Percentiles rank a stretch among this genome's conserved stretches.
Evolutionary conservation across 1,140 invertebrate species (phyloP).

Genomic region (Drosophila auraria): DNA sequence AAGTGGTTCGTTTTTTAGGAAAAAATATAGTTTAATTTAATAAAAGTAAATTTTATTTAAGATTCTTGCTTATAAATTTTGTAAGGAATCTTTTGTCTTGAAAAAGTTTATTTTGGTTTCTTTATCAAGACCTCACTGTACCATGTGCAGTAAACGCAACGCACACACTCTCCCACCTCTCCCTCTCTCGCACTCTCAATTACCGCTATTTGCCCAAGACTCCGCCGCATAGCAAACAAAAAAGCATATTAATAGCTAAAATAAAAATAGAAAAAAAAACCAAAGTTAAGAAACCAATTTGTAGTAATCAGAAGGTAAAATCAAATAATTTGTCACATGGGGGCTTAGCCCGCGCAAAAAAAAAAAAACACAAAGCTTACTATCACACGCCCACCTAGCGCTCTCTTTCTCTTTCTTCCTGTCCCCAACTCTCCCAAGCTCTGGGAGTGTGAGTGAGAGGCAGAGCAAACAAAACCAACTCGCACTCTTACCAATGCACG

Average conservation of each 20-base stretch:
- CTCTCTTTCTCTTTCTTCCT: constrained; percentile 26
- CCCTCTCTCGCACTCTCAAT: constrained; percentile 8
- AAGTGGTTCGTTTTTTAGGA: no score
- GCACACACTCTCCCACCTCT: background rate
- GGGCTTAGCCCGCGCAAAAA: constrained; percentile 42
- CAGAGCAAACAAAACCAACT: constrained; percentile 65
- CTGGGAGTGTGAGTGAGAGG: constrained; percentile 34
- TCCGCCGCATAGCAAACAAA: constrained; percentile 40
- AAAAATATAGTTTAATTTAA: no score
- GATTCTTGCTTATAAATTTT: no score
- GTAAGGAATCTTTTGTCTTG: no score
- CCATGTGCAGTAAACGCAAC: constrained; percentile 11
- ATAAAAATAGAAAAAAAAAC: constrained; percentile 23
- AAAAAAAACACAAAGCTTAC: constrained; percentile 16
- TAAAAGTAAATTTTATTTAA: no score
- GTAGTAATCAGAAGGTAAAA: constrained; percentile 50
- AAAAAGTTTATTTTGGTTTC: background rate
- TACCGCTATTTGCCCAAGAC: constrained; percentile 56
- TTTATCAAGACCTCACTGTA: constrained; percentile 24
- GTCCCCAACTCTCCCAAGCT: constrained; percentile 9
- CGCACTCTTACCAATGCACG: constrained; percentile 61
- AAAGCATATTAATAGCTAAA: constrained; percentile 16
- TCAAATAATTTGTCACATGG: constrained; percentile 81
- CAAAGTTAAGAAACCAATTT: constrained; percentile 47
- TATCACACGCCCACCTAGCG: constrained; percentile 19